Evolutionary conservation across 2,113 vertebrate genomes (phyloP).

Genomic region (Chaetodon trifascialis): DNA sequence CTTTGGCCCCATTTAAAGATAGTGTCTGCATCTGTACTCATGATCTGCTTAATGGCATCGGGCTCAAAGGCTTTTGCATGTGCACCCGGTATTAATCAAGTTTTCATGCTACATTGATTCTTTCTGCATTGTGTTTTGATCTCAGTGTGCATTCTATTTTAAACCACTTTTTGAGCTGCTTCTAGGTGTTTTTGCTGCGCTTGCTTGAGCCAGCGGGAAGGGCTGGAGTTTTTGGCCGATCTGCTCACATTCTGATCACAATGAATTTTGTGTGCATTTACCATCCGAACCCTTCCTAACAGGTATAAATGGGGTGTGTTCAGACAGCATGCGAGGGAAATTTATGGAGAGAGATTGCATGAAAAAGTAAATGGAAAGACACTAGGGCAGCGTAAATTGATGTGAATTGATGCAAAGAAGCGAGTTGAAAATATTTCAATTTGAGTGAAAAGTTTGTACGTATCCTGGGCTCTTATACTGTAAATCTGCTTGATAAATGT

Average conservation of each 20-base stretch:
- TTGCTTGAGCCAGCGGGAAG: background rate
- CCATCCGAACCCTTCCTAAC: background rate
- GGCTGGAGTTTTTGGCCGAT: background rate
- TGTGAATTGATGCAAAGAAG: background rate
- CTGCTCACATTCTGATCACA: background rate
- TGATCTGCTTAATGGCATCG: constrained; percentile 9
- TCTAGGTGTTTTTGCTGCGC: background rate
- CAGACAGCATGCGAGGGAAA: background rate
- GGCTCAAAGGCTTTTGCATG: background rate
- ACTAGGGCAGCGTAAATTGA: background rate
- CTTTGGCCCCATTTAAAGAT: background rate
- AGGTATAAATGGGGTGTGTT: background rate
- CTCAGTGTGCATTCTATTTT: background rate
- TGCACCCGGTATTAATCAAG: background rate
- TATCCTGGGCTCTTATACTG: background rate
- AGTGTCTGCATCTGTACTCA: background rate
- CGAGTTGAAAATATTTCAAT: background rate
- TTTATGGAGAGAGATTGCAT: background rate
- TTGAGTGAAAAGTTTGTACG: background rate
- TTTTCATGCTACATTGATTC: background rate
- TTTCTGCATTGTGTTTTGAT: background rate
- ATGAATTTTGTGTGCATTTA: background rate
- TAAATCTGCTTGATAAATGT: background rate
- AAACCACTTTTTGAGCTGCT: background rate
- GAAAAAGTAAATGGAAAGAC: background rate